Conservation (phyloP, 2,888 invertebrate species). For the Agrilus biguttatus region DNA sequence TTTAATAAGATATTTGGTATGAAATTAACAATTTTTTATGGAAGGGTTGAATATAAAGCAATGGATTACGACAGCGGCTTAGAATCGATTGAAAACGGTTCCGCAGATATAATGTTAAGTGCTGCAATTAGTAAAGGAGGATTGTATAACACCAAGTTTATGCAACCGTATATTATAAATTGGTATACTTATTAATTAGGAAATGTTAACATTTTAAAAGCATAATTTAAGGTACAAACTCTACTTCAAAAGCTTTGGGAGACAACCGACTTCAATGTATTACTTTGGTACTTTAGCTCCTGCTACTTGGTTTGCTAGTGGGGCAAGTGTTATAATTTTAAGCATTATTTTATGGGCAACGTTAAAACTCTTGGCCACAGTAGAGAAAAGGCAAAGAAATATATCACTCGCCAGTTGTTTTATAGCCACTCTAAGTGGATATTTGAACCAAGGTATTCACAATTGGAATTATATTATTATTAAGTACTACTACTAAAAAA, state of each 20-base stretch:
- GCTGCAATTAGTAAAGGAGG: slow-evolving; percentile 18
- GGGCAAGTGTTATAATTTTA: slow-evolving; percentile 15
- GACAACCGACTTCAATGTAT: slow-evolving; percentile 18
- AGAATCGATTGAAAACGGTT: slow-evolving; percentile 14
- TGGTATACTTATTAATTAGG: slow-evolving; percentile 16
- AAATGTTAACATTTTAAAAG: not conserved
- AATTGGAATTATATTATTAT: no score
- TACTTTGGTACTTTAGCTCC: slow-evolving; percentile 21
- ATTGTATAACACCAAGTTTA: slow-evolving; percentile 17
- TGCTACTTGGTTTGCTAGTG: slow-evolving; percentile 19
- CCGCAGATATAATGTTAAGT: slow-evolving; percentile 23
- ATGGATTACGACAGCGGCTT: slow-evolving; percentile 19
- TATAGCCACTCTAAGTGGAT: slow-evolving; percentile 20
- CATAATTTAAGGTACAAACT: slow-evolving; percentile 21
- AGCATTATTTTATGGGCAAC: slow-evolving; percentile 20
- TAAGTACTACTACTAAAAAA: no score
- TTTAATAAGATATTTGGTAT: not conserved
- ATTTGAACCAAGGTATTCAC: slow-evolving; percentile 25
- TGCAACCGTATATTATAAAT: slow-evolving; percentile 25
- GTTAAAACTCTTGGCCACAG: slow-evolving; percentile 15
- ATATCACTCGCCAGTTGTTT: slow-evolving; percentile 21
- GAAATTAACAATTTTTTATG: not conserved
- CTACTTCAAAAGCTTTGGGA: slow-evolving; percentile 20
- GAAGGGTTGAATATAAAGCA: not conserved
- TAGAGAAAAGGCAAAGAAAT: slow-evolving; percentile 10